Percentiles rank a stretch among this genome's conserved stretches.
phyloP scores from a whole-genome alignment of 2,113 vertebrate genomes.

The Prionailurus viverrinus region DNA sequence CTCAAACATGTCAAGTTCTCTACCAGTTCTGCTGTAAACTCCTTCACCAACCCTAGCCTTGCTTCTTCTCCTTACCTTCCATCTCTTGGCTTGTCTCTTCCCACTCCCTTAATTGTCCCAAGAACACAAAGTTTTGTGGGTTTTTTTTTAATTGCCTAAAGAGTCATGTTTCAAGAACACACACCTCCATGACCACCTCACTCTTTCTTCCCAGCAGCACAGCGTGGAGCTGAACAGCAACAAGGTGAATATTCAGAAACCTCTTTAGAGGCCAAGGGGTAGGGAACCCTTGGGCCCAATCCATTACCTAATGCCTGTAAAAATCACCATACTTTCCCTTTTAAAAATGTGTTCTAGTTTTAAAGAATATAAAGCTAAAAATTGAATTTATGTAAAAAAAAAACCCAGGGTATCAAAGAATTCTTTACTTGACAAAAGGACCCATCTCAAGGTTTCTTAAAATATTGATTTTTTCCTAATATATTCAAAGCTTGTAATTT shows the following conservation, averaged over 20 bases:
- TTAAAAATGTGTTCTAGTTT: conserved; percentile 2
- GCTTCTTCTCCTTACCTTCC: neutral
- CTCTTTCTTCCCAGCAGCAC: neutral
- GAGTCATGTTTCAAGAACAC: neutral
- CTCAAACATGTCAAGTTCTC: neutral
- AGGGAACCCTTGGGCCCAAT: neutral
- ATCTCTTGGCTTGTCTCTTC: neutral
- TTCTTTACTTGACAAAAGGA: conserved; percentile 56
- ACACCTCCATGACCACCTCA: neutral
- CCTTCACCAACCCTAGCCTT: neutral
- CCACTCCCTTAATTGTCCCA: neutral
- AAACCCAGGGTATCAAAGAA: neutral
- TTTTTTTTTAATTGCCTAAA: neutral
- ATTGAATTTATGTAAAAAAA: neutral
- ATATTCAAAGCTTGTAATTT: conserved; percentile 39
- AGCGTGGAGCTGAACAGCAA: neutral
- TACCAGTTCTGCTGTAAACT: neutral
- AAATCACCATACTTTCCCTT: neutral
- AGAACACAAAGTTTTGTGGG: neutral
- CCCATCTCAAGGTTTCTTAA: conserved; percentile 40
- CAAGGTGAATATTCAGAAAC: neutral
- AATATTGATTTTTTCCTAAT: conserved; percentile 40
- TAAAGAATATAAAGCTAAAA: conserved; percentile 45
- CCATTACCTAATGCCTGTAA: neutral
- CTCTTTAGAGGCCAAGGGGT: neutral